Percentiles rank a stretch among this genome's conserved stretches.
Conservation (phyloP, 2,888 invertebrate species). For the Mechanitis mazaeus region DNA sequence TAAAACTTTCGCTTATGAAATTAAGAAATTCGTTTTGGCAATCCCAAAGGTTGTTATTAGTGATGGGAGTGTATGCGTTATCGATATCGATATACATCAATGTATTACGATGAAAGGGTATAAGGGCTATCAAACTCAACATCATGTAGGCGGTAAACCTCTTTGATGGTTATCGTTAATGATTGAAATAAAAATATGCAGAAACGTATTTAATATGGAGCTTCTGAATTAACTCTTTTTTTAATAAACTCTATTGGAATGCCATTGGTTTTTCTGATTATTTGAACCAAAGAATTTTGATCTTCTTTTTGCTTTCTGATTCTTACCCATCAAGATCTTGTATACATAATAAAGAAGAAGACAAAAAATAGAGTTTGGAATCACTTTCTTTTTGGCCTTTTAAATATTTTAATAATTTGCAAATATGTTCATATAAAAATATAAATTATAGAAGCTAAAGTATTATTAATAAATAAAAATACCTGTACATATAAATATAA, state of each 20-base stretch:
- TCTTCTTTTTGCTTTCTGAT: no score
- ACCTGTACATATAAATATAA: neutral
- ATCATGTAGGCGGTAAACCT: constrained; percentile 23
- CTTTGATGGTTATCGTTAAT: constrained; percentile 29
- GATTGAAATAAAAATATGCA: constrained; percentile 1
- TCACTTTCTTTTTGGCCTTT: no score
- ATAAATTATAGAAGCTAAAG: neutral
- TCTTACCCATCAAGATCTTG: no score
- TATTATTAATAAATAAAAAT: neutral
- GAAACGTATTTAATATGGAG: neutral
- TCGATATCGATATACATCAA: constrained; percentile 18
- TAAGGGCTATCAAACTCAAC: constrained; percentile 19
- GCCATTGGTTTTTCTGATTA: neutral
- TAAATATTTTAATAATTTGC: no score
- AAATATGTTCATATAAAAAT: no score
- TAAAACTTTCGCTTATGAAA: no score
- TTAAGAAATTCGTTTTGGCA: constrained; percentile 44
- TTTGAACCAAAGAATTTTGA: no score
- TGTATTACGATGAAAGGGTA: neutral
- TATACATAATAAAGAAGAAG: no score
- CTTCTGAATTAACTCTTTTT: neutral
- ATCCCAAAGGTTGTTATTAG: constrained; percentile 49
- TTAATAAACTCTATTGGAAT: neutral
- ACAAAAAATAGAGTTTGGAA: no score
- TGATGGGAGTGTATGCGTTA: constrained; percentile 25